A percentile compares a stretch with the other conserved stretches of the same genome.
Conservation (phyloP, 1,140 invertebrate species). For the Drosophila quadrilineata region DNA sequence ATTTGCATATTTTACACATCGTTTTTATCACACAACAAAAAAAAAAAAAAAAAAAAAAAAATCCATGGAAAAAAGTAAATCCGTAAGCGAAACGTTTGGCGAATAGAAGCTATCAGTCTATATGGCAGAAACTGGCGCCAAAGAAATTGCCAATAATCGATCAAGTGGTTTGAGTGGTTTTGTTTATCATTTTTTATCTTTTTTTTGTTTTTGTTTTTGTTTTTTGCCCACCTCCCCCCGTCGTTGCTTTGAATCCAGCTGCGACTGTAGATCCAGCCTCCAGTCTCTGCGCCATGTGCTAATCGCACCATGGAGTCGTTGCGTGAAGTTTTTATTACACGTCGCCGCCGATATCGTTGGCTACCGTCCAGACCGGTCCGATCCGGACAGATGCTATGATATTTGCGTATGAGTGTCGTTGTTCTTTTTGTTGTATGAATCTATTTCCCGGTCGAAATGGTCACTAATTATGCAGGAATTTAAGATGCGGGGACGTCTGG, state of each 20-base stretch:
- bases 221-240: too few relatives aligned
- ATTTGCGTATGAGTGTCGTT: too few relatives aligned
- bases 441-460: constrained; percentile 54
- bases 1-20: constrained; percentile 71
- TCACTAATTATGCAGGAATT: constrained; percentile 73
- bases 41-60: constrained; percentile 50
- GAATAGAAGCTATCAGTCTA: constrained; percentile 35
- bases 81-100: constrained; percentile 36
- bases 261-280: constrained; percentile 32
- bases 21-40: constrained; percentile 26
- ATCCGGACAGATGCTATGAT: too few relatives aligned
- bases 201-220: too few relatives aligned
- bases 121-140: constrained; percentile 54
- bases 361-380: constrained; percentile 64
- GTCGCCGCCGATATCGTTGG: constrained; percentile 31
- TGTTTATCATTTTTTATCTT: constrained; percentile 21
- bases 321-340: constrained; percentile 73
- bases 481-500: constrained; percentile 47
- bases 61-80: constrained; percentile 42
- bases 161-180: constrained; percentile 48
- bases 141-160: constrained; percentile 74
- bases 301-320: constrained; percentile 28
- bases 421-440: constrained; percentile 42
- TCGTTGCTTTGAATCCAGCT: background rate
- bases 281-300: constrained; percentile 46